Evolutionary conservation across 2,797 vertebrate species (phyloP).

Genomic region (Malacoctenus gilli): DNA sequence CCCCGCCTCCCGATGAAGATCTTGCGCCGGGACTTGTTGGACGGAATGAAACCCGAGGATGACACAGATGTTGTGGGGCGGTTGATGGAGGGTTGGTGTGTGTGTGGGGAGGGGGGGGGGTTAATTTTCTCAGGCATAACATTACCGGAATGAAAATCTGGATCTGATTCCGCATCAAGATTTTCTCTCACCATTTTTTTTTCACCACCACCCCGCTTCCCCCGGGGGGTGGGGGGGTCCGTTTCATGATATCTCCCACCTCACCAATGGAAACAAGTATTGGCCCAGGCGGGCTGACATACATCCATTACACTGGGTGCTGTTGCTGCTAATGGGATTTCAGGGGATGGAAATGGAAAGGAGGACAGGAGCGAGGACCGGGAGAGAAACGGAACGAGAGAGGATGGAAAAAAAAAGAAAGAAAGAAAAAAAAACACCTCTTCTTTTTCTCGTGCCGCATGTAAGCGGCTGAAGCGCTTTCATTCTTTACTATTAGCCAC

Average conservation of each 20-base stretch:
- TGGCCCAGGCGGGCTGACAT: slow-evolving; percentile 42
- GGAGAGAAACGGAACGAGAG: too few relatives aligned
- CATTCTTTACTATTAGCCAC: slow-evolving; percentile 16
- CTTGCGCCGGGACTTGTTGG: slow-evolving; percentile 3
- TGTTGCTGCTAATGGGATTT: slow-evolving; percentile 61
- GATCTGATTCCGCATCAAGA: not conserved
- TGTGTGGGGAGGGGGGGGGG: too few relatives aligned
- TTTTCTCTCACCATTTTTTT: slow-evolving; percentile 3
- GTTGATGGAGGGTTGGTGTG: slow-evolving; percentile 11
- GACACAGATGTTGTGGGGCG: not conserved
- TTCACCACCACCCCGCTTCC: slow-evolving; percentile 2
- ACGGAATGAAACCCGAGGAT: not conserved
- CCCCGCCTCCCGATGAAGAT: not conserved
- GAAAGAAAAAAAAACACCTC: not conserved
- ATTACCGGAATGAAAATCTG: too few relatives aligned
- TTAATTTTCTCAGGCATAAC: too few relatives aligned
- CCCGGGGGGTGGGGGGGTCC: too few relatives aligned
- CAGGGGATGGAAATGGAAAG: slow-evolving; percentile 47
- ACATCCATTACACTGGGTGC: slow-evolving; percentile 56
- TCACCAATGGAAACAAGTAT: slow-evolving; percentile 36
- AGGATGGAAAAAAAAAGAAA: not conserved
- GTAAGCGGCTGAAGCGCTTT: slow-evolving; percentile 9
- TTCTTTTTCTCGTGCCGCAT: slow-evolving; percentile 5
- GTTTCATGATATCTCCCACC: slow-evolving; percentile 36
- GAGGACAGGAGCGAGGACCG: slow-evolving; percentile 32